Evolutionary conservation across 2,113 vertebrate genomes (phyloP).

Genomic region (Scomber scombrus): DNA sequence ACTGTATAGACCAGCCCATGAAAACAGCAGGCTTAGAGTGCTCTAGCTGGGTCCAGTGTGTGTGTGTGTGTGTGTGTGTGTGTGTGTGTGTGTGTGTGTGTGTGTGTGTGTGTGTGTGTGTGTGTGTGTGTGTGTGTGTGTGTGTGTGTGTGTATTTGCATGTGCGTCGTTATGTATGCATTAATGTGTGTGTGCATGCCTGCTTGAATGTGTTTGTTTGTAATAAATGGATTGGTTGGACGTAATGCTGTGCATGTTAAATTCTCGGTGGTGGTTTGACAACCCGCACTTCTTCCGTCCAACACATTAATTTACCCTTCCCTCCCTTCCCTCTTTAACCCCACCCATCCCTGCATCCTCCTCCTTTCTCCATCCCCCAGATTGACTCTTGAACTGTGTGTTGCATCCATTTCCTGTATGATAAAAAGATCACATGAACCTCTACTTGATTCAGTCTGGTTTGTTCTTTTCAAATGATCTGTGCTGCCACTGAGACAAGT

Average conservation of each 20-base stretch:
- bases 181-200: not conserved
- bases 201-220: not conserved
- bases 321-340: slow-evolving; percentile 13
- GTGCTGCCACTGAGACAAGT: slow-evolving; percentile 41
- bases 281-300: slow-evolving; percentile 40
- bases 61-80: not conserved
- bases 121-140: not conserved
- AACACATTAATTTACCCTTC: slow-evolving; percentile 16
- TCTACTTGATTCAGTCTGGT: slow-evolving; percentile 57
- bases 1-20: not conserved
- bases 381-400: slow-evolving; percentile 47
- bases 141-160: not conserved
- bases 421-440: slow-evolving; percentile 51
- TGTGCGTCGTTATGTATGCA: not conserved
- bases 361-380: not conserved
- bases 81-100: not conserved
- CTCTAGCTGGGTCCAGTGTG: slow-evolving; percentile 16
- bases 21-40: slow-evolving; percentile 29
- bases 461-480: slow-evolving; percentile 47
- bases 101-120: not conserved
- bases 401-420: slow-evolving; percentile 45
- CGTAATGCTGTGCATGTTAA: slow-evolving; percentile 41
- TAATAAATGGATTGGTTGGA: not conserved
- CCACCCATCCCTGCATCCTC: slow-evolving; percentile 8
- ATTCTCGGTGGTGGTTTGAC: slow-evolving; percentile 47